A percentile compares a stretch with the other conserved stretches of the same genome.
Conservation (phyloP, 2,113 vertebrate species). For the Pleuronectes platessa region DNA sequence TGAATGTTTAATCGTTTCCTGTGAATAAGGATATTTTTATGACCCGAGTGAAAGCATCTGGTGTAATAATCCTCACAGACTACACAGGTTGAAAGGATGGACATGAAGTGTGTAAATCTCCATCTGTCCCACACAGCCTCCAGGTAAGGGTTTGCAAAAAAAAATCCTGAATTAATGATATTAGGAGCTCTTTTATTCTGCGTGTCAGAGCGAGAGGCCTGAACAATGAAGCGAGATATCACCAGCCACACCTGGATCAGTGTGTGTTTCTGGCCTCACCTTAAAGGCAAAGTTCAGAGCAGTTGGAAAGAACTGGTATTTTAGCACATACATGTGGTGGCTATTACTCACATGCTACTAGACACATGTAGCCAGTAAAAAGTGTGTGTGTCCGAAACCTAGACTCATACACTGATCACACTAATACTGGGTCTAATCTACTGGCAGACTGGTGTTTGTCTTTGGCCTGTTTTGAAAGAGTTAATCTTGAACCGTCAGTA, state of each 20-base stretch:
- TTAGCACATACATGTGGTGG: conserved; percentile 48
- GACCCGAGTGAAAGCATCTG: conserved; percentile 52
- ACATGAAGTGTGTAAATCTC: conserved; percentile 53
- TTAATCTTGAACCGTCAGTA: not conserved
- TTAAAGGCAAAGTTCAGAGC: conserved; percentile 10
- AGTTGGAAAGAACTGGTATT: conserved; percentile 45
- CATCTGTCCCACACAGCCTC: not conserved
- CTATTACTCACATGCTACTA: conserved; percentile 40
- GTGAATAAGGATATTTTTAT: conserved; percentile 63
- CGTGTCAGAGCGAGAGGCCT: not conserved
- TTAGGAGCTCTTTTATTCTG: conserved; percentile 14
- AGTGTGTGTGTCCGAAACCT: conserved; percentile 30
- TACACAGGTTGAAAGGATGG: conserved; percentile 48
- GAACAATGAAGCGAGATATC: not conserved
- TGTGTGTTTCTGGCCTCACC: conserved; percentile 20
- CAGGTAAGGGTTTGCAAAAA: conserved; percentile 14
- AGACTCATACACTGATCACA: not conserved
- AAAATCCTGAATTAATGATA: conserved; percentile 3
- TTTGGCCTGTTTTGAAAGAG: not conserved
- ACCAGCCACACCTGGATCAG: not conserved
- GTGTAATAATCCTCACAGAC: conserved; percentile 59
- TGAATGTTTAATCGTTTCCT: conserved; percentile 68
- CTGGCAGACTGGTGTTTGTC: not conserved
- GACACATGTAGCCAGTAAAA: conserved; percentile 69
- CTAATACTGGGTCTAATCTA: not conserved